Conservation (phyloP, 2,888 invertebrate genomes). For the Acrobasis consociella region DNA sequence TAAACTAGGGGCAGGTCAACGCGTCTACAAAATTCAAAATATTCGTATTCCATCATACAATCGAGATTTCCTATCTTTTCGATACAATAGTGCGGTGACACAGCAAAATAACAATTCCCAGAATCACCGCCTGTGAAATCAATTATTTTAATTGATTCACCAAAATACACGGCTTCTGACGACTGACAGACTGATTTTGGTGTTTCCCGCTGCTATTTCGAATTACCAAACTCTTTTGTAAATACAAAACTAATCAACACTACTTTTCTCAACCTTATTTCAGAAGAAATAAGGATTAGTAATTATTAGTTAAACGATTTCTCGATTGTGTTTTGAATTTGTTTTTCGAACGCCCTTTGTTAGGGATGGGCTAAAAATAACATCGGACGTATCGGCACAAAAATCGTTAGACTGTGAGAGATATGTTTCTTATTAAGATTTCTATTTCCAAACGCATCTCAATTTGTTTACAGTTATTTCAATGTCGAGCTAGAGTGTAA, state of each 20-base stretch:
- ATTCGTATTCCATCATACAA: constrained; percentile 3
- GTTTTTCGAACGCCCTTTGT: constrained; percentile 49
- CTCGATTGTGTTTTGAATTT: not conserved
- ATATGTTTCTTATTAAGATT: constrained; percentile 41
- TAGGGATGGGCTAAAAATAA: constrained; percentile 67
- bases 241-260: constrained; percentile 25
- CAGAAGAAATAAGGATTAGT: constrained; percentile 22
- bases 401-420: constrained; percentile 40
- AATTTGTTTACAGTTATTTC: constrained; percentile 40
- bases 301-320: constrained; percentile 7
- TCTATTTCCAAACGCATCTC: constrained; percentile 16
- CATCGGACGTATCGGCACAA: constrained; percentile 55
- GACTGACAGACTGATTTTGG: constrained; percentile 69
- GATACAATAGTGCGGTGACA: constrained; percentile 42
- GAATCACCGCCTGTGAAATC: constrained; percentile 67
- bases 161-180: constrained; percentile 74
- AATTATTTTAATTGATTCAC: constrained; percentile 78
- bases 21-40: constrained; percentile 7
- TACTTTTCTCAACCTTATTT: constrained; percentile 33
- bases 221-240: constrained; percentile 35
- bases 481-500: constrained; percentile 5
- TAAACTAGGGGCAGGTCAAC: no score
- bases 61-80: not conserved
- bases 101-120: constrained; percentile 40
- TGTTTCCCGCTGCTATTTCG: constrained; percentile 62